Base-by-base conservation (phyloP, 1,140 invertebrate genomes). In the Hyles vespertilio region DNA sequence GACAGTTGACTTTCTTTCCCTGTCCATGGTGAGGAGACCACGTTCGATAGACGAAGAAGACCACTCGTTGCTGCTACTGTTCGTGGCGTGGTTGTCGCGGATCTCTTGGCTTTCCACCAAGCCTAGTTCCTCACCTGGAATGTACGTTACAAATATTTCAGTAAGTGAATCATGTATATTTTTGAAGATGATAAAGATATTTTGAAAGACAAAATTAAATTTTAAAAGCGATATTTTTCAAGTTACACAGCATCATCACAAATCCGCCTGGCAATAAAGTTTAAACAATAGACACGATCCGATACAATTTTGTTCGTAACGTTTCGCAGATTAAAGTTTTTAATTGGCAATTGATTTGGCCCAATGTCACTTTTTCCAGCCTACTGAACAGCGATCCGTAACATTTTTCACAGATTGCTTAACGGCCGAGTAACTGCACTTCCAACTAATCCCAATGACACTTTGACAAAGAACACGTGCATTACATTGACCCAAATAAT, bases 401-500 rank as follows among this genome's bases (percentile, higher is more conserved):
- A 57, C 60, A 57, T 59, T 53, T 45, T 53, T 47, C 49, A 56
- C 57, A 59, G 62, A 67, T 59, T 54, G 53, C 48, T 51, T 54
- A 59, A 58, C 58, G 57, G 57, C 3, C 46, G 43, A 56, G 44
- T 51, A 56, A 51, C 9, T 56, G 10, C 44, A 56, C 32, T 48
- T 34, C 32, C 8, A 56, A 63, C 58, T 58, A 60, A 55, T 58
- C 45, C 22, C 56, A 63, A 50, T 63, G 47, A 59, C 63, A 32
- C 46, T 66, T 72, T 81, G 77, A 81, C 79, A 84, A 79, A 78
- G 66, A 76, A 76, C 69, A 77, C 73, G 74, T 77, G 70, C 67
- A 70, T 84, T 69, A 81, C 82, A 84, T 84, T 89, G 86, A 89
- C 84, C 84, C 69, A 86, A 82, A 89, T 89, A 76, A 67, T 72